phyloP scores from a whole-genome alignment of 2,113 vertebrate species.

The Scomber colias region DNA sequence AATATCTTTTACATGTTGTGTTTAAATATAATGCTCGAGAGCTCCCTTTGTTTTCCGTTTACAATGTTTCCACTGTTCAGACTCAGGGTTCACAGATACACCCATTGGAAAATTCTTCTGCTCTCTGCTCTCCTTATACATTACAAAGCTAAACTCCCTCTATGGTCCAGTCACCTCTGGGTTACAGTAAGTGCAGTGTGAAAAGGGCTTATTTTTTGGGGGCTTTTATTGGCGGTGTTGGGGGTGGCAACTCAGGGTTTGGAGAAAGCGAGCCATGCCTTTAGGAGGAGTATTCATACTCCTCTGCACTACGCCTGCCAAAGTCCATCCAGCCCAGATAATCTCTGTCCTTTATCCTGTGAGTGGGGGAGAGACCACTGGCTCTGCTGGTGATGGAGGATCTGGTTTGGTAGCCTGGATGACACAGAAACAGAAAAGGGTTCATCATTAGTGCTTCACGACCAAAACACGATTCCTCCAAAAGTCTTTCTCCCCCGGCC shows the following conservation, averaged over 20 bases:
- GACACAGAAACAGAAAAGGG: background rate
- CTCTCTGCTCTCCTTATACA: background rate
- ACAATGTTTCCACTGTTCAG: no score
- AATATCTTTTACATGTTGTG: constrained; percentile 7
- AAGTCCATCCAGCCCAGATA: constrained; percentile 99
- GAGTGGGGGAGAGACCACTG: constrained; percentile 85
- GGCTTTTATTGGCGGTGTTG: constrained; percentile 36
- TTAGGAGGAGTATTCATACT: constrained; percentile 92
- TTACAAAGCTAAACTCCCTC: background rate
- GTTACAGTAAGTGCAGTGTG: constrained; percentile 60
- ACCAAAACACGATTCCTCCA: background rate
- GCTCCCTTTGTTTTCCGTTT: no score
- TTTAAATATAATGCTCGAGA: background rate
- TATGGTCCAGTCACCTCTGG: constrained; percentile 30
- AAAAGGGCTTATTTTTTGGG: constrained; percentile 49
- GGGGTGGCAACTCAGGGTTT: constrained; percentile 16
- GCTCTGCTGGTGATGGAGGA: constrained; percentile 87
- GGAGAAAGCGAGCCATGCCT: constrained; percentile 31
- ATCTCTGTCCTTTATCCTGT: constrained; percentile 97
- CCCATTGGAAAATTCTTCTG: background rate
- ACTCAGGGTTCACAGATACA: background rate
- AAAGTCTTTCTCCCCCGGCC: no score
- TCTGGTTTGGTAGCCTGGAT: constrained; percentile 82
- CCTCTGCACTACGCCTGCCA: constrained; percentile 93
- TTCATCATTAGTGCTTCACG: background rate